phyloP scores from a whole-genome alignment of 2,888 invertebrate genomes.

The Philaethria dido region DNA sequence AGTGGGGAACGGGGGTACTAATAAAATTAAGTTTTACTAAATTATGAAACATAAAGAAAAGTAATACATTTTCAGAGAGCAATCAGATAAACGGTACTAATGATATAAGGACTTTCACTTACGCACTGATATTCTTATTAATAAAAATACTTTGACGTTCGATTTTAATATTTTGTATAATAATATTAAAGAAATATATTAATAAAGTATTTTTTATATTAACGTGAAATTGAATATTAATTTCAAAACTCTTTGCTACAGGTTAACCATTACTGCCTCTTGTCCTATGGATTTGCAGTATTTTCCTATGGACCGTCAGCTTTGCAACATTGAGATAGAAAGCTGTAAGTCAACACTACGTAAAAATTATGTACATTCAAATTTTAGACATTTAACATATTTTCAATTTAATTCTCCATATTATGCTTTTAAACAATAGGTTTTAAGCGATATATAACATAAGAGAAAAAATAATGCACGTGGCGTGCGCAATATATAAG shows the following conservation, averaged over 20 bases:
- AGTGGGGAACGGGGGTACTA: too few relatives aligned
- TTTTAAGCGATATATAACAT: conserved; percentile 26
- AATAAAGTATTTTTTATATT: not conserved
- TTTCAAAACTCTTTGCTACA: conserved; percentile 70
- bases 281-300: conserved; percentile 98
- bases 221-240: not conserved
- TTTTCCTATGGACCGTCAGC: conserved; percentile 98
- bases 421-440: conserved; percentile 24
- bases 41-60: too few relatives aligned
- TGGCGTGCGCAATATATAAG: conserved; percentile 49
- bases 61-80: too few relatives aligned
- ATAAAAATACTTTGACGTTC: too few relatives aligned
- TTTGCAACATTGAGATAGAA: conserved; percentile 97
- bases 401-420: conserved; percentile 19
- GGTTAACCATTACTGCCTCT: conserved; percentile 96
- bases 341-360: conserved; percentile 92
- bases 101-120: too few relatives aligned
- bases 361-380: not conserved
- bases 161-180: too few relatives aligned
- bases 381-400: conserved; percentile 13
- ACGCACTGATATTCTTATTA: too few relatives aligned
- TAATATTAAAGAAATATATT: not conserved
- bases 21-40: too few relatives aligned
- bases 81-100: too few relatives aligned
- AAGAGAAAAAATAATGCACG: conserved; percentile 24